Percentiles rank a stretch among this genome's conserved stretches.
Conservation (phyloP, 2,113 vertebrate species). For the Albula glossodonta region DNA sequence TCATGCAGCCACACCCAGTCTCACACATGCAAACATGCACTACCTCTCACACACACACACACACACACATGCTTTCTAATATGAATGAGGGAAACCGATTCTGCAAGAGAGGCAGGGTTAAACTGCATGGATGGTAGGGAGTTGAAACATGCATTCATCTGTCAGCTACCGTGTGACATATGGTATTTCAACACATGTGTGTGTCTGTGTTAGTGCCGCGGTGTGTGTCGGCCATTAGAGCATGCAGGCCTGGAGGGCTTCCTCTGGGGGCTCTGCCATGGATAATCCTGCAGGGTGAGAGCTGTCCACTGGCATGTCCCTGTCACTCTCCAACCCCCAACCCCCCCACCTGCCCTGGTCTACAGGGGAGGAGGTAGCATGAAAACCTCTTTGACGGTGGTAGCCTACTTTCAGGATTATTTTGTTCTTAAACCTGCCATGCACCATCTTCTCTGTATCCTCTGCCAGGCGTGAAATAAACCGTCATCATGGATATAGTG, state of each 20-base stretch:
- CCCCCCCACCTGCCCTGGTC: neutral
- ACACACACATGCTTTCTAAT: too few relatives aligned
- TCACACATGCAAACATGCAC: neutral
- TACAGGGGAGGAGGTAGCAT: neutral
- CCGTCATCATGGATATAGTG: neutral
- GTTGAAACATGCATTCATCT: neutral
- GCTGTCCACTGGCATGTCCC: neutral
- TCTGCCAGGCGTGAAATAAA: neutral
- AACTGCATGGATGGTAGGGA: too few relatives aligned
- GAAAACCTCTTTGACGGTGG: neutral
- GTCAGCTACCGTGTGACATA: neutral
- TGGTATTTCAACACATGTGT: neutral
- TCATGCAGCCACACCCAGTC: neutral
- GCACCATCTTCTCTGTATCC: neutral
- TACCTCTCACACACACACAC: neutral
- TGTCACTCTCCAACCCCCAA: neutral
- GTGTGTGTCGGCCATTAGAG: neutral
- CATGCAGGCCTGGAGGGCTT: neutral
- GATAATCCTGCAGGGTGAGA: neutral
- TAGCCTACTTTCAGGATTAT: neutral
- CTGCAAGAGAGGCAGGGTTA: neutral
- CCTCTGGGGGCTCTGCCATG: neutral
- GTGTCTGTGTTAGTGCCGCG: neutral
- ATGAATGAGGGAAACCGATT: neutral
- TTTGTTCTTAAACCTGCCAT: neutral